Evolutionary conservation across 2,113 vertebrate species (phyloP).

Genomic region (Carassius gibelio): DNA sequence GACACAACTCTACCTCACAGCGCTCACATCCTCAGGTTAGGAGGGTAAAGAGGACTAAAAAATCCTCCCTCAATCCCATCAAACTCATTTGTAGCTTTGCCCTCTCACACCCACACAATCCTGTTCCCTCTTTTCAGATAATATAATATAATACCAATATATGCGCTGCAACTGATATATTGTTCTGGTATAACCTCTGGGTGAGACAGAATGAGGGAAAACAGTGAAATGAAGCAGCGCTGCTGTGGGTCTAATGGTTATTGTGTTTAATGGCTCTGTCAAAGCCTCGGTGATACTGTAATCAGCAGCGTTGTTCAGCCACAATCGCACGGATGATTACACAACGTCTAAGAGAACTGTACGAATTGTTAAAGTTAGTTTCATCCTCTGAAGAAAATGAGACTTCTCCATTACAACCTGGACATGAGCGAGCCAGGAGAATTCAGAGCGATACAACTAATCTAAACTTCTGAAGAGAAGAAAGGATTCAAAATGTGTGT

Average conservation of each 20-base stretch:
- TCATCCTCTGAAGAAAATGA: not conserved
- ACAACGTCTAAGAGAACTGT: not conserved
- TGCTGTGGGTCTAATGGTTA: not conserved
- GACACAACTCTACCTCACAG: not conserved
- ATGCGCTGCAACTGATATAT: too few species aligned
- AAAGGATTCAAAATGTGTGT: not conserved
- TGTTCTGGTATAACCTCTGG: not conserved
- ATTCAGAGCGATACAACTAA: not conserved
- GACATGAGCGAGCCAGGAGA: not conserved
- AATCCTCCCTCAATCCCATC: not conserved
- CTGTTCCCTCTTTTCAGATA: not conserved
- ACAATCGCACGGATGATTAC: slow-evolving; percentile 2
- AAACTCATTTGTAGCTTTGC: not conserved
- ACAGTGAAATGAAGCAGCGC: not conserved
- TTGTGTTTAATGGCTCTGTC: slow-evolving; percentile 4
- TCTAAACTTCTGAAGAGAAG: not conserved
- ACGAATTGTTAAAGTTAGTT: not conserved
- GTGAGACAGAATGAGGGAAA: not conserved
- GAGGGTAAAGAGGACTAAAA: not conserved
- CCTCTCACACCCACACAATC: not conserved
- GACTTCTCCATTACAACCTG: not conserved
- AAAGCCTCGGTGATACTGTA: not conserved
- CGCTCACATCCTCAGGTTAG: not conserved
- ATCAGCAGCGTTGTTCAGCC: slow-evolving; percentile 1
- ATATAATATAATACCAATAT: too few species aligned